phyloP scores from a whole-genome alignment of 2,797 vertebrate species.

The Sciaenops ocellatus region DNA sequence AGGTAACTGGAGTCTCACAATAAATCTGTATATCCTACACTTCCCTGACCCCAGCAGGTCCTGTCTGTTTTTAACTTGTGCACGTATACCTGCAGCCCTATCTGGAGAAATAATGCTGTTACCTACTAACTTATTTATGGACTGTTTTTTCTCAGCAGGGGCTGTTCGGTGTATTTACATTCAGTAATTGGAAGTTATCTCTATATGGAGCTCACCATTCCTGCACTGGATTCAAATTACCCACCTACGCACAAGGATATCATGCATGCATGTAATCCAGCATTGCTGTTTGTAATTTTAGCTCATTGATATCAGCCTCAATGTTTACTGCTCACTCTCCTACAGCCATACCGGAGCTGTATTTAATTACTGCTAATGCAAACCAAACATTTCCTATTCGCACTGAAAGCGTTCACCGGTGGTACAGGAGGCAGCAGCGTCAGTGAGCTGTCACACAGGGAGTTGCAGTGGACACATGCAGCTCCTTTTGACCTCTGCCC shows the following conservation, averaged over 20 bases:
- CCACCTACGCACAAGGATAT: background rate
- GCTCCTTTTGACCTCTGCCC: background rate
- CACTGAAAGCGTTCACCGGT: background rate
- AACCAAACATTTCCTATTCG: background rate
- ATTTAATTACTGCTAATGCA: background rate
- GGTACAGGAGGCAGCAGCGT: background rate
- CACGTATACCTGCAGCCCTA: background rate
- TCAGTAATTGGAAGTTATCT: background rate
- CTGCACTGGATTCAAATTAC: background rate
- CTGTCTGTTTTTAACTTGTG: background rate
- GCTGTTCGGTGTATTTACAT: background rate
- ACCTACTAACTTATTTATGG: no score
- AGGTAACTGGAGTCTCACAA: constrained; percentile 81
- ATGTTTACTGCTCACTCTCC: background rate
- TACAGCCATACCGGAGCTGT: background rate
- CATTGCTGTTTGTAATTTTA: background rate
- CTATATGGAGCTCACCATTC: background rate
- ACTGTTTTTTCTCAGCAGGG: no score
- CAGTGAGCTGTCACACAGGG: background rate
- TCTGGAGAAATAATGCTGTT: background rate
- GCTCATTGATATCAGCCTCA: background rate
- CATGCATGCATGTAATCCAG: background rate
- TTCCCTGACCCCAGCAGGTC: background rate
- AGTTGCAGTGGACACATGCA: background rate
- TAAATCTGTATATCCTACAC: background rate